Evolutionary conservation across 2,888 invertebrate genomes (phyloP).

Genomic region (Ellobium chinense): DNA sequence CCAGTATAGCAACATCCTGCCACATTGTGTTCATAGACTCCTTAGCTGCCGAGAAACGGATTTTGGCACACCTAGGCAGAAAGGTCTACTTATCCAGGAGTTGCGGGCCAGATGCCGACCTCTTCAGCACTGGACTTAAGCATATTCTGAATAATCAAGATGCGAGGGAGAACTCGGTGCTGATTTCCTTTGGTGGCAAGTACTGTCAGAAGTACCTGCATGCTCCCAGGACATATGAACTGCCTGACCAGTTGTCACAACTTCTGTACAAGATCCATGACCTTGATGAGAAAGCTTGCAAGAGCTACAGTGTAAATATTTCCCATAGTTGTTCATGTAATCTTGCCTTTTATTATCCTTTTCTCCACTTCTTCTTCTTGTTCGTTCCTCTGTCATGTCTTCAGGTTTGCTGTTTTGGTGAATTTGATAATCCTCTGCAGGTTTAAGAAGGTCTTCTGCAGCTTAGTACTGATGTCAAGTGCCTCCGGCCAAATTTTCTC

Average conservation of each 20-base stretch:
- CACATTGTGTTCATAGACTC: conserved; percentile 21
- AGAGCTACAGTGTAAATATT: conserved; percentile 4
- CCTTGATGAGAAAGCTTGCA: not conserved
- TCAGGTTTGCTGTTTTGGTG: too few relatives aligned
- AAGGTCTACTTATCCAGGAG: not conserved
- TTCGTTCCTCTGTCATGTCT: too few relatives aligned
- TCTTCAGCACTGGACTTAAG: not conserved
- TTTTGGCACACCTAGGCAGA: not conserved
- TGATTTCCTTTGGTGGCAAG: not conserved
- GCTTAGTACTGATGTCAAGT: too few relatives aligned
- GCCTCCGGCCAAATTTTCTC: too few relatives aligned
- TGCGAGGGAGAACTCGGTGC: not conserved
- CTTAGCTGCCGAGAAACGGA: conserved; percentile 8
- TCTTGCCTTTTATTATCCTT: too few relatives aligned
- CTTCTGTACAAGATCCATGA: conserved; percentile 21
- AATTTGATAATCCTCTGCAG: too few relatives aligned
- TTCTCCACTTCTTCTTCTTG: too few relatives aligned
- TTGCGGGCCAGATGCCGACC: not conserved
- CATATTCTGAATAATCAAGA: conserved; percentile 8
- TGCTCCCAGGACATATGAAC: not conserved
- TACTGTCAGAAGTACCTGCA: conserved; percentile 6
- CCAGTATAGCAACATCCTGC: not conserved
- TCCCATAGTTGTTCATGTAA: too few relatives aligned
- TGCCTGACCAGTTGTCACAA: not conserved
- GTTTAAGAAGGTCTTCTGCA: too few relatives aligned